Percentiles rank a stretch among this genome's conserved stretches.
These are phyloP conservation scores for Arnoldichthys spilopterus DNA, from an alignment of 2,797 vertebrate genomes.

Conservation along the genomic window DNA sequence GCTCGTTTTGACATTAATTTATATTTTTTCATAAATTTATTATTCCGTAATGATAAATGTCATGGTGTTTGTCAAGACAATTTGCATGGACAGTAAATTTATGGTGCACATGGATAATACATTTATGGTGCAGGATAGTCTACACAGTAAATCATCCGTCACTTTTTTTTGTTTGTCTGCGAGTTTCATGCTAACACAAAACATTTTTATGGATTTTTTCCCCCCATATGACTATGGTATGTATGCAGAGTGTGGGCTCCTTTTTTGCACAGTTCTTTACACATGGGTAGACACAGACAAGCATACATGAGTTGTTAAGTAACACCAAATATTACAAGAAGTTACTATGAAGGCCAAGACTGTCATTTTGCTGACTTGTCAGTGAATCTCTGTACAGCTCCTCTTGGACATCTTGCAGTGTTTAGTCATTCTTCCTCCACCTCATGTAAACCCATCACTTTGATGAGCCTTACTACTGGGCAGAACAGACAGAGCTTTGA, in stretches of 20 bases:
- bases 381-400: slow-evolving; percentile 5
- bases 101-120: not conserved
- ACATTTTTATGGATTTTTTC: not conserved
- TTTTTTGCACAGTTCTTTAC: not conserved
- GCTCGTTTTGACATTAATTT: not conserved
- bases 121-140: not conserved
- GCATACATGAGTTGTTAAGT: not conserved
- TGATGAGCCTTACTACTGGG: slow-evolving; percentile 40
- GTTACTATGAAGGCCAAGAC: not conserved
- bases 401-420: slow-evolving; percentile 18
- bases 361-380: not conserved
- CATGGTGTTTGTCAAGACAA: not conserved
- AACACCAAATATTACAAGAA: not conserved
- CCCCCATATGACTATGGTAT: too few relatives aligned
- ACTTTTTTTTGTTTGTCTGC: not conserved
- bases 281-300: not conserved
- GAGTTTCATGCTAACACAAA: not conserved
- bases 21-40: not conserved
- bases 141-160: not conserved
- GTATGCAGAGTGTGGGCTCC: not conserved
- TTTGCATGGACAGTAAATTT: not conserved
- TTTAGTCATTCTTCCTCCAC: slow-evolving; percentile 24
- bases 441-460: slow-evolving; percentile 38
- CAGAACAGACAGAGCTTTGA: slow-evolving; percentile 45
- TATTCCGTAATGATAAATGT: not conserved